phyloP scores from a whole-genome alignment of 2,113 vertebrate genomes.

The Urocolius indicus region DNA sequence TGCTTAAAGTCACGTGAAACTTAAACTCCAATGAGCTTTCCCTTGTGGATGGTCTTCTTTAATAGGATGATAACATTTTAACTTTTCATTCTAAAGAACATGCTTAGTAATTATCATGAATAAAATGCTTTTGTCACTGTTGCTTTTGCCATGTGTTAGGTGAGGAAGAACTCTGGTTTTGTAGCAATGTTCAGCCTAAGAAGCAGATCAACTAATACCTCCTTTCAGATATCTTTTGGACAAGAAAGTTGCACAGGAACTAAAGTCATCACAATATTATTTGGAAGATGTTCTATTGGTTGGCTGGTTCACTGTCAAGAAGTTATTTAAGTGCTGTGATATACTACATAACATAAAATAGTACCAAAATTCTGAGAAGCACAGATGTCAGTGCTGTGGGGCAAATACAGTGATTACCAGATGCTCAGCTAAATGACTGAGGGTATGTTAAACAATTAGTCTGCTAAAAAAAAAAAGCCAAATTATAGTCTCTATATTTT shows the following conservation, averaged over 20 bases:
- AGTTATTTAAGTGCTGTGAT: not conserved
- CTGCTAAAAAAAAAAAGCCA: not conserved
- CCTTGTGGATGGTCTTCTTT: not conserved
- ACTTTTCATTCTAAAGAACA: not conserved
- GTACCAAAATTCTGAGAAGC: not conserved
- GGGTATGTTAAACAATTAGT: not conserved
- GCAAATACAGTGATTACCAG: not conserved
- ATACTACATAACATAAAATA: not conserved
- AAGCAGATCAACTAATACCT: not conserved
- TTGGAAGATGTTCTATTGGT: not conserved
- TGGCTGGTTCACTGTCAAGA: not conserved
- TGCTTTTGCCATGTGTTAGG: not conserved
- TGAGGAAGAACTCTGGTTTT: not conserved
- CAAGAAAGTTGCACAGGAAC: not conserved
- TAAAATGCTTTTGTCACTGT: not conserved
- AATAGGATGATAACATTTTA: not conserved
- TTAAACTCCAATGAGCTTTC: not conserved
- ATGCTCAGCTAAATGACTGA: not conserved
- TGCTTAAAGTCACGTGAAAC: not conserved
- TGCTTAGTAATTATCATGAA: not conserved
- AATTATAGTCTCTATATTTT: not conserved
- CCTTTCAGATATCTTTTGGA: not conserved
- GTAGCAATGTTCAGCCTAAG: not conserved
- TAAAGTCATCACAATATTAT: not conserved
- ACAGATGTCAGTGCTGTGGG: not conserved